phyloP scores from a whole-genome alignment of 2,888 invertebrate species.

The Watsonalla binaria region DNA sequence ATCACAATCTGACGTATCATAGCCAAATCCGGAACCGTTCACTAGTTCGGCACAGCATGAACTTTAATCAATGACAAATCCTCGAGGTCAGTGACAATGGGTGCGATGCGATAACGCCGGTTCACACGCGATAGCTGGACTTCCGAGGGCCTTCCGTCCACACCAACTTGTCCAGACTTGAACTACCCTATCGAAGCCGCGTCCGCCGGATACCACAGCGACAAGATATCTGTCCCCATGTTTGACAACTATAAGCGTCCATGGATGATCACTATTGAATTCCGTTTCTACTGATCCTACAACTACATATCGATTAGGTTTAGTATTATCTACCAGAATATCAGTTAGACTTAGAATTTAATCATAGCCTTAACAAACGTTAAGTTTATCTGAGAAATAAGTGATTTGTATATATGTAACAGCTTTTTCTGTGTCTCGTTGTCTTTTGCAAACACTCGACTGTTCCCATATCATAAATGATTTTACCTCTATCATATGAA shows the following conservation, averaged over 20 bases:
- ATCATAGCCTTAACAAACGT: too few relatives aligned
- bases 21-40: slow-evolving; percentile 25
- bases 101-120: slow-evolving; percentile 27
- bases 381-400: too few relatives aligned
- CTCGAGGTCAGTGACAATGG: slow-evolving; percentile 36
- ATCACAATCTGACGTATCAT: neutral
- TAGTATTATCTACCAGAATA: too few relatives aligned
- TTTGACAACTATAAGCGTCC: neutral
- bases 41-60: slow-evolving; percentile 17
- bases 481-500: too few relatives aligned
- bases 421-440: too few relatives aligned
- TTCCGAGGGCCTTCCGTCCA: slow-evolving; percentile 55
- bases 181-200: slow-evolving; percentile 53
- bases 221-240: slow-evolving; percentile 17
- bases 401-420: too few relatives aligned
- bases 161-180: slow-evolving; percentile 57
- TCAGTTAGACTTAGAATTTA: too few relatives aligned
- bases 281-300: too few relatives aligned
- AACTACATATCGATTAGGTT: too few relatives aligned
- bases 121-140: slow-evolving; percentile 55
- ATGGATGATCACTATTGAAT: neutral
- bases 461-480: too few relatives aligned
- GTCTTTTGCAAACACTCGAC: too few relatives aligned
- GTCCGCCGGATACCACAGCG: slow-evolving; percentile 69
- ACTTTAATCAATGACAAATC: slow-evolving; percentile 27